These are phyloP conservation scores for Larimichthys crocea DNA, from an alignment of 2,113 vertebrate genomes.

Conservation along the genomic window DNA sequence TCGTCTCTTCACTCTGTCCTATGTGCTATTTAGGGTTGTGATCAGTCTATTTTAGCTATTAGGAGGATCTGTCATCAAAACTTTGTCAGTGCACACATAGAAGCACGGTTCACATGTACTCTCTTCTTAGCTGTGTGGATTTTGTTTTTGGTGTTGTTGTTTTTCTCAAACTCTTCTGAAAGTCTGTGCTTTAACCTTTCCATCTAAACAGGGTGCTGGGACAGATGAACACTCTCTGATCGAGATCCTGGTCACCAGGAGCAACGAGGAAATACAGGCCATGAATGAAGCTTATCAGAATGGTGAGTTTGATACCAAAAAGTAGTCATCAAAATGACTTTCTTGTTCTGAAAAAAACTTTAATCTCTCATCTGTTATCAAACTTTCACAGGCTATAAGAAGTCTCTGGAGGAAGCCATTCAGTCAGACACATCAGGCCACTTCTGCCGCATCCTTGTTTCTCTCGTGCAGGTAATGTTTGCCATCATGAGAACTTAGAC, in stretches of 20 bases:
- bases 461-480: constrained; percentile 89
- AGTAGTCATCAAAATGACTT: background rate
- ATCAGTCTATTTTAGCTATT: background rate
- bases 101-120: background rate
- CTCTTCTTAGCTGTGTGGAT: background rate
- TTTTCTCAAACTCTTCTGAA: background rate
- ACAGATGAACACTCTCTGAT: constrained; percentile 95
- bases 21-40: background rate
- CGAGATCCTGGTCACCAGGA: constrained; percentile 93
- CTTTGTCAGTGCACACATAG: background rate
- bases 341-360: background rate
- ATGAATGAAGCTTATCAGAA: constrained; percentile 89
- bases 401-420: constrained; percentile 90
- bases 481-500: constrained; percentile 41
- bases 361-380: background rate
- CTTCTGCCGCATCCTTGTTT: constrained; percentile 93
- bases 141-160: background rate
- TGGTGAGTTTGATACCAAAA: constrained; percentile 75
- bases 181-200: background rate
- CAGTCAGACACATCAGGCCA: constrained; percentile 94
- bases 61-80: background rate
- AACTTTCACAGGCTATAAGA: constrained; percentile 87
- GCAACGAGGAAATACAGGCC: constrained; percentile 89
- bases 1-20: background rate
- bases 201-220: constrained; percentile 88